phyloP scores from a whole-genome alignment of 2,113 vertebrate species.

The Platycercus adscitus region DNA sequence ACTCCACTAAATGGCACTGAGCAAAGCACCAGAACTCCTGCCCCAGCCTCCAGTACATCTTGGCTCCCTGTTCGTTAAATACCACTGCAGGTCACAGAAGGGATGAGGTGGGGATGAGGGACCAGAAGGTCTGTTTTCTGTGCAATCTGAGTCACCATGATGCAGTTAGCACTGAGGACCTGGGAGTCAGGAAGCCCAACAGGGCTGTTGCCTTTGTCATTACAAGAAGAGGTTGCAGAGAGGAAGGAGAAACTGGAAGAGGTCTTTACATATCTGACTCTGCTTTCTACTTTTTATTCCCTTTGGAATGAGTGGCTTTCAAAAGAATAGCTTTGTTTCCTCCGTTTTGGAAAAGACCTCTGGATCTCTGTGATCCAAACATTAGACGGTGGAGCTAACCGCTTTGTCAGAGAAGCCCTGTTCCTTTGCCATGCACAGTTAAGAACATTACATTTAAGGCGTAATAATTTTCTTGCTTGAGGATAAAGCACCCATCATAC shows the following conservation, averaged over 20 bases:
- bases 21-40: background rate
- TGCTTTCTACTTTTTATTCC: background rate
- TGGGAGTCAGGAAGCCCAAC: fast-evolving
- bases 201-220: background rate
- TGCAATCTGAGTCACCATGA: fast-evolving
- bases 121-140: background rate
- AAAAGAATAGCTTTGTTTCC: background rate
- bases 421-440: fast-evolving
- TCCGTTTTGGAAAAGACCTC: background rate
- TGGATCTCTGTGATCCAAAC: background rate
- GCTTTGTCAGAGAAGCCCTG: background rate
- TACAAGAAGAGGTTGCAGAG: background rate
- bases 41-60: background rate
- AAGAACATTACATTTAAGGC: background rate
- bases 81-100: fast-evolving
- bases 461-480: background rate
- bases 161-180: background rate
- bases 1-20: background rate
- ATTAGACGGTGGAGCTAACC: background rate
- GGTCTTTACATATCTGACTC: background rate
- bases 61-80: background rate
- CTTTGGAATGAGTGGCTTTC: background rate
- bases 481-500: fast-evolving
- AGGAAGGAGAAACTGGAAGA: background rate
- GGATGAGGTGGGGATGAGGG: background rate